A percentile compares a stretch with the other conserved stretches of the same genome.
These are phyloP conservation scores for Mesocentrotus franciscanus DNA, from an alignment of 53 echinoderm and acorn worm genomes.

Conservation along the genomic window DNA sequence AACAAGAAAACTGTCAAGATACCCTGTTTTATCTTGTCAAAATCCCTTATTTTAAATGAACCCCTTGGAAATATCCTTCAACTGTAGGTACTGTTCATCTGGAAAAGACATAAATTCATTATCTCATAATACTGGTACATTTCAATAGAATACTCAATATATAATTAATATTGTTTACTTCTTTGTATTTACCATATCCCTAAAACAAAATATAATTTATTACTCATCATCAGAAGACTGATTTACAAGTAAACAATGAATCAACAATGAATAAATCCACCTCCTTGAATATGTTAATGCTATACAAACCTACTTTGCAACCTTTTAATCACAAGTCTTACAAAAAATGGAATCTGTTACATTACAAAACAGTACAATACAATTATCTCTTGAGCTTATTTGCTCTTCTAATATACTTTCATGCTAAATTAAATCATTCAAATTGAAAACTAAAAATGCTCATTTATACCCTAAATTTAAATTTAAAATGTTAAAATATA, in stretches of 20 bases:
- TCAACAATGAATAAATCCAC: not conserved
- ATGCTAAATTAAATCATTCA: not conserved
- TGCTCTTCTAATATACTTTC: not conserved
- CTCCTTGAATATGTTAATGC: not conserved
- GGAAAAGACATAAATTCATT: not conserved
- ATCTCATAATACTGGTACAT: not conserved
- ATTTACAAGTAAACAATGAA: not conserved
- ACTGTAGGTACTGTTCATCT: not conserved
- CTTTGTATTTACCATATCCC: not conserved
- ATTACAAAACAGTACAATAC: too few relatives aligned
- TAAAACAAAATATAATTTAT: not conserved
- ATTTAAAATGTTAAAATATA: not conserved
- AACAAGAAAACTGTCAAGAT: not conserved
- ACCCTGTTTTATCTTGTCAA: not conserved
- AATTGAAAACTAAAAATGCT: not conserved
- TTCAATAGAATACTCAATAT: not conserved
- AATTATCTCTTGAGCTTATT: too few relatives aligned
- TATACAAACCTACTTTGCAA: not conserved
- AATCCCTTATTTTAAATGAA: not conserved
- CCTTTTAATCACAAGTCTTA: not conserved
- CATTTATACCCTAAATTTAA: not conserved
- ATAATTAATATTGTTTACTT: not conserved
- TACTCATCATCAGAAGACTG: not conserved
- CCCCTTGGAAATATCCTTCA: not conserved
- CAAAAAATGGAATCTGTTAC: not conserved